Percentiles rank a stretch among this genome's conserved stretches.
Evolutionary conservation across 2,113 vertebrate genomes (phyloP).

Genomic region (Aegotheles bennettii): DNA sequence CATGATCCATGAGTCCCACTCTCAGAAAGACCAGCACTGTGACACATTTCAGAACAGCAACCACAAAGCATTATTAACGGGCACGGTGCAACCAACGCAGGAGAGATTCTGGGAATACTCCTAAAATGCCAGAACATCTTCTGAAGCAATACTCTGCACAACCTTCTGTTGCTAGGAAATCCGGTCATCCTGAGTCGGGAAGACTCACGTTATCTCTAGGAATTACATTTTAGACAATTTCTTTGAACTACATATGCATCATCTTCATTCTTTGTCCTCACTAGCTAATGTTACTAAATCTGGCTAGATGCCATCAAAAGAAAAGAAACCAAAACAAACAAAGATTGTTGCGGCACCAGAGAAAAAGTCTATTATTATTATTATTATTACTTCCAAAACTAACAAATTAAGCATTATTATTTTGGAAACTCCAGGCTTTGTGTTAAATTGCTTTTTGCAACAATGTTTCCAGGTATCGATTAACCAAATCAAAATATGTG

Average conservation of each 20-base stretch:
- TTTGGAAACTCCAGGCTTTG: not conserved
- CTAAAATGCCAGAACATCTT: not conserved
- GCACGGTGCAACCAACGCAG: not conserved
- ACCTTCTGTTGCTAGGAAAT: not conserved
- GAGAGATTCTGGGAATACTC: not conserved
- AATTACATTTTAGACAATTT: not conserved
- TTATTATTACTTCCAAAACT: not conserved
- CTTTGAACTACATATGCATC: not conserved
- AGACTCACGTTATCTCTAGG: not conserved
- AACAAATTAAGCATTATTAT: not conserved
- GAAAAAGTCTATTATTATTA: not conserved
- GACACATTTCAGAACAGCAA: not conserved
- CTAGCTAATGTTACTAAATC: not conserved
- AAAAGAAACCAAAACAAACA: not conserved
- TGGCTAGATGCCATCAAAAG: not conserved
- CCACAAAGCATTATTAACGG: fast-evolving
- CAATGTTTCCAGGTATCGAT: not conserved
- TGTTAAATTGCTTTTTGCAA: not conserved
- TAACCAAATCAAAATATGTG: not conserved
- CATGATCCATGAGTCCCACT: not conserved
- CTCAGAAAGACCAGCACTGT: not conserved
- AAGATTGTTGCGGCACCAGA: not conserved
- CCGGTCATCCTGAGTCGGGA: not conserved
- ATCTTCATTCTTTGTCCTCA: not conserved
- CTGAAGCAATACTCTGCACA: not conserved